Conservation (phyloP, 2,888 invertebrate genomes). For the Rugalucina vietnamica region DNA sequence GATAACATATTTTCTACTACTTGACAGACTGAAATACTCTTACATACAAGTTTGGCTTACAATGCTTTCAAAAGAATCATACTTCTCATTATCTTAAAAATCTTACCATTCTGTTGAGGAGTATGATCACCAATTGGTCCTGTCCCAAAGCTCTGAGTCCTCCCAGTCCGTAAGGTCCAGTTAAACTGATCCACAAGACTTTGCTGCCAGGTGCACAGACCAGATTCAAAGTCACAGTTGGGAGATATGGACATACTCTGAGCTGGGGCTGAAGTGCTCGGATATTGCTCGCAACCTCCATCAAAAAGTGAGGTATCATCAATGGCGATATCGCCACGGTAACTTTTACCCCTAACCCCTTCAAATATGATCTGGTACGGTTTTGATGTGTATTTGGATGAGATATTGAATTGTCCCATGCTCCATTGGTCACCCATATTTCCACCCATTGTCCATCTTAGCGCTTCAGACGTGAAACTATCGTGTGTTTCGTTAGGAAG, state of each 20-base stretch:
- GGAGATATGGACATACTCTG: slow-evolving; percentile 4
- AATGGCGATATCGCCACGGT: slow-evolving; percentile 73
- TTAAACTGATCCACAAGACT: slow-evolving; percentile 70
- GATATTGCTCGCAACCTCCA: slow-evolving; percentile 63
- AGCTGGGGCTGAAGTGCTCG: slow-evolving; percentile 59
- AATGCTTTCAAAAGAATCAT: no score
- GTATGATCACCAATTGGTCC: slow-evolving; percentile 71
- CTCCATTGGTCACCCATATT: slow-evolving; percentile 73
- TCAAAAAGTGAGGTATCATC: slow-evolving; percentile 62
- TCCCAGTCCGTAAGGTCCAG: slow-evolving; percentile 71
- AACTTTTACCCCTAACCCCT: slow-evolving; percentile 68
- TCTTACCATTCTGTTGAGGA: background rate
- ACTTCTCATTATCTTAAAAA: no score
- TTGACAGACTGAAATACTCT: no score
- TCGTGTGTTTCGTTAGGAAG: slow-evolving; percentile 66
- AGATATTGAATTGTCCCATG: slow-evolving; percentile 72
- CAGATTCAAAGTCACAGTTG: slow-evolving; percentile 77
- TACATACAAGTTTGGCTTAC: no score
- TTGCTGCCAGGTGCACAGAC: slow-evolving; percentile 74
- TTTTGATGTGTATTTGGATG: slow-evolving; percentile 67
- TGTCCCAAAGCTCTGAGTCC: slow-evolving; percentile 63
- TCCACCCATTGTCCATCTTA: slow-evolving; percentile 71
- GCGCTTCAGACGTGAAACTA: slow-evolving; percentile 66
- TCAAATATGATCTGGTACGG: slow-evolving; percentile 76
- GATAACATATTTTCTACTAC: no score